phyloP scores from a whole-genome alignment of 2,888 invertebrate genomes.

The Dinocampus coccinellae region DNA sequence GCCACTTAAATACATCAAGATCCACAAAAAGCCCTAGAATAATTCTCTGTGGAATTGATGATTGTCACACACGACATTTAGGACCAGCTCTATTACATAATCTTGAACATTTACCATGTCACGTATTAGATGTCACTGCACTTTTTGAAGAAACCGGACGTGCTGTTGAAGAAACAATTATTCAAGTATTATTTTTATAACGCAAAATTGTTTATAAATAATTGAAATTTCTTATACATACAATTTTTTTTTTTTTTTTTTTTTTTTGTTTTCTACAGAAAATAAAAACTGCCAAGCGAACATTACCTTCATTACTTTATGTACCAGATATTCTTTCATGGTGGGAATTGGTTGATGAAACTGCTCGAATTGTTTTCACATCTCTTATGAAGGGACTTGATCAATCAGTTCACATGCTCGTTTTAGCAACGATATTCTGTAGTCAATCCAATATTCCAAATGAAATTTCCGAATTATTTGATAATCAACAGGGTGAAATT shows the following conservation, averaged over 20 bases:
- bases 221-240: too few relatives aligned
- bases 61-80: slow-evolving; percentile 76
- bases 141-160: slow-evolving; percentile 76
- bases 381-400: slow-evolving; percentile 62
- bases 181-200: slow-evolving; percentile 73
- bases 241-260: too few relatives aligned
- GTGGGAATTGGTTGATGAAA: slow-evolving; percentile 66
- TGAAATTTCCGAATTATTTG: slow-evolving; percentile 60
- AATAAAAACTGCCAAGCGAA: slow-evolving; percentile 82
- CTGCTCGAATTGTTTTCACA: slow-evolving; percentile 62
- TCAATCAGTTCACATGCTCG: slow-evolving; percentile 60
- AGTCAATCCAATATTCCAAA: slow-evolving; percentile 52
- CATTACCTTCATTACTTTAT: slow-evolving; percentile 72
- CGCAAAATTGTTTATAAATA: too few relatives aligned
- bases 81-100: slow-evolving; percentile 84
- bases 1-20: slow-evolving; percentile 48
- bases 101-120: slow-evolving; percentile 81
- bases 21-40: slow-evolving; percentile 69
- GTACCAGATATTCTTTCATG: slow-evolving; percentile 64
- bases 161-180: slow-evolving; percentile 84
- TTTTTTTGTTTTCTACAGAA: too few relatives aligned
- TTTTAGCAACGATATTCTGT: slow-evolving; percentile 60
- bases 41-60: slow-evolving; percentile 70
- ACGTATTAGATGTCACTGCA: slow-evolving; percentile 77
- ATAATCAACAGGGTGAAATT: slow-evolving; percentile 59